Evolutionary conservation across 2,888 invertebrate species (phyloP).

Genomic region (Tipula confusa): DNA sequence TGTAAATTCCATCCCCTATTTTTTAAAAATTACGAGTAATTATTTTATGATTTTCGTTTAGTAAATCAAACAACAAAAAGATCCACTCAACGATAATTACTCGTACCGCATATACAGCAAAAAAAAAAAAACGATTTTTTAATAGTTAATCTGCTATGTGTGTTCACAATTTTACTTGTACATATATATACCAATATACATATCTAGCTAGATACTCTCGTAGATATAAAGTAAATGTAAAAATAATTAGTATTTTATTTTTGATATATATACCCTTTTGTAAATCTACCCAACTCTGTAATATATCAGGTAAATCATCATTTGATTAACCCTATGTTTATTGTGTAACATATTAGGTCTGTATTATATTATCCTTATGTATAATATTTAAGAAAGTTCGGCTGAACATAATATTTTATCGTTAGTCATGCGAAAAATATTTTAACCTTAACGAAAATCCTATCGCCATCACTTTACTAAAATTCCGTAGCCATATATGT

Average conservation of each 20-base stretch:
- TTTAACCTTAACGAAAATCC: neutral
- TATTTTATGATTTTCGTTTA: neutral
- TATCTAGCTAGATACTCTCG: neutral
- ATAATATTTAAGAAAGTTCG: neutral
- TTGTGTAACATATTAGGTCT: neutral
- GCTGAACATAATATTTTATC: neutral
- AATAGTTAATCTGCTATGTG: neutral
- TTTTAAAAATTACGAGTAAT: neutral
- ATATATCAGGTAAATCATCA: neutral
- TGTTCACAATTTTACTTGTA: neutral
- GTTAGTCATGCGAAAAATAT: neutral
- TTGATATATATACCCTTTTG: neutral
- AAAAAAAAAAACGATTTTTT: neutral
- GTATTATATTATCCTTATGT: neutral
- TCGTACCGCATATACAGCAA: neutral
- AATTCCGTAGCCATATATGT: neutral
- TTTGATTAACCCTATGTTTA: neutral
- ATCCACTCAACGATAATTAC: constrained; percentile 12
- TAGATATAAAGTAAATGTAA: constrained; percentile 16
- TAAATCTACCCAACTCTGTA: neutral
- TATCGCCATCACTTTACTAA: neutral
- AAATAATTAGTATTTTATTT: neutral
- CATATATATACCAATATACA: neutral
- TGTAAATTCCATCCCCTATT: constrained; percentile 12
- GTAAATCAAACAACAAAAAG: constrained; percentile 20